Conservation (phyloP, 1,140 invertebrate species). For the Sycophaga agraensis region DNA sequence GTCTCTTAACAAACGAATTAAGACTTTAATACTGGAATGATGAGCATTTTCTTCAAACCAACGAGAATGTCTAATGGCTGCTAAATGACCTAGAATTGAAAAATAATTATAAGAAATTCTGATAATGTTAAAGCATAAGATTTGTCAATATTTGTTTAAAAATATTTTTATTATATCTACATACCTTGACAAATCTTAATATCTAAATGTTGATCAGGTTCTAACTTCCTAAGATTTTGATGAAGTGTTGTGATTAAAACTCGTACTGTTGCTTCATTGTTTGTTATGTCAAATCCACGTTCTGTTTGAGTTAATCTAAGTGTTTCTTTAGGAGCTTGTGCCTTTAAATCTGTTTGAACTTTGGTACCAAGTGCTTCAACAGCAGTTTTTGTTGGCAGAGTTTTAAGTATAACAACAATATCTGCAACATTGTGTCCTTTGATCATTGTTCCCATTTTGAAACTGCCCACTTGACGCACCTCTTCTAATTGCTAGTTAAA, state of each 20-base stretch:
- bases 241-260: slow-evolving; percentile 91
- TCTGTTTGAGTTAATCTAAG: slow-evolving; percentile 70
- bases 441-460: slow-evolving; percentile 98
- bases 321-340: slow-evolving; percentile 61
- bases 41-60: slow-evolving; percentile 99
- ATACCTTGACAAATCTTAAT: slow-evolving; percentile 55
- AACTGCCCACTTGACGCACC: slow-evolving; percentile 93
- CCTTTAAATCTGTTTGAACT: slow-evolving; percentile 74
- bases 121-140: no score
- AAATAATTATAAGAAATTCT: no score
- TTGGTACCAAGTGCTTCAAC: slow-evolving; percentile 89
- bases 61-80: slow-evolving; percentile 90
- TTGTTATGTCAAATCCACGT: slow-evolving; percentile 80
- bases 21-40: slow-evolving; percentile 94
- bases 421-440: slow-evolving; percentile 94
- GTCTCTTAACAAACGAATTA: slow-evolving; percentile 91
- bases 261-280: slow-evolving; percentile 80
- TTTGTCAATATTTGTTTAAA: no score
- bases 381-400: slow-evolving; percentile 92
- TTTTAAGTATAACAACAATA: slow-evolving; percentile 97
- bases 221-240: slow-evolving; percentile 89
- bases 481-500: slow-evolving; percentile 88
- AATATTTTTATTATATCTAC: neutral
- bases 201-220: slow-evolving; percentile 70
- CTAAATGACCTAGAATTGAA: slow-evolving; percentile 82